phyloP scores from a whole-genome alignment of 2,888 invertebrate genomes.

The Listrodromus nycthemerus region DNA sequence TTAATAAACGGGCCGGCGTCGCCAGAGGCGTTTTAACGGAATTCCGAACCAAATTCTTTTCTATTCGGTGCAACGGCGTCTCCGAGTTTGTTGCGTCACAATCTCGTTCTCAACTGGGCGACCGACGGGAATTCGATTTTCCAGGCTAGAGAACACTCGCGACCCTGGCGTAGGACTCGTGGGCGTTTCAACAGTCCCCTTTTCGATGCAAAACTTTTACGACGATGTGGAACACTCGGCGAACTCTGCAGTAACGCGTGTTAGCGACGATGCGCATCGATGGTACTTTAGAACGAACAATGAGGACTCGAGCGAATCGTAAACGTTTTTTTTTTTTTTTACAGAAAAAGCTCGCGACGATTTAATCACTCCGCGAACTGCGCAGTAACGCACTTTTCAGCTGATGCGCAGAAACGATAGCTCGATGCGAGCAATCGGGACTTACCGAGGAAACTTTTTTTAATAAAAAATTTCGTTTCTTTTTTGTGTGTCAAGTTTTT shows the following conservation, averaged over 20 bases:
- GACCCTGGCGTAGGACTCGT: not conserved
- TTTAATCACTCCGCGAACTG: not conserved
- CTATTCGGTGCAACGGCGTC: not conserved
- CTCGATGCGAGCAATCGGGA: not conserved
- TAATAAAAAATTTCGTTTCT: not conserved
- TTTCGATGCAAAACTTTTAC: not conserved
- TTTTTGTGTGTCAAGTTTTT: not conserved
- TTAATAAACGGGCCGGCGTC: not conserved
- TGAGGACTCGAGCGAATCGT: no score
- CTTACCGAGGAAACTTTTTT: not conserved
- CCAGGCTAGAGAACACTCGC: not conserved
- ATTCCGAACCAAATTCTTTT: not conserved
- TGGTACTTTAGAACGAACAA: not conserved
- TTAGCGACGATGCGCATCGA: not conserved
- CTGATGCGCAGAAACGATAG: not conserved
- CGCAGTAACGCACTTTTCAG: not conserved
- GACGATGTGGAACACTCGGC: not conserved
- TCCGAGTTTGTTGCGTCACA: slow-evolving; percentile 17
- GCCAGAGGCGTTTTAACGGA: not conserved
- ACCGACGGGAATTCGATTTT: not conserved
- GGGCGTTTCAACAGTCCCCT: not conserved
- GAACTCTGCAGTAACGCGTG: not conserved
- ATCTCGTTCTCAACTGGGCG: slow-evolving; percentile 10
- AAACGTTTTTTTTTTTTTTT: not conserved
- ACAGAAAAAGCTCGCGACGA: not conserved